A percentile compares a stretch with the other conserved stretches of the same genome.
Evolutionary conservation across 2,888 invertebrate species (phyloP).

Genomic region (Tetranychus piercei): DNA sequence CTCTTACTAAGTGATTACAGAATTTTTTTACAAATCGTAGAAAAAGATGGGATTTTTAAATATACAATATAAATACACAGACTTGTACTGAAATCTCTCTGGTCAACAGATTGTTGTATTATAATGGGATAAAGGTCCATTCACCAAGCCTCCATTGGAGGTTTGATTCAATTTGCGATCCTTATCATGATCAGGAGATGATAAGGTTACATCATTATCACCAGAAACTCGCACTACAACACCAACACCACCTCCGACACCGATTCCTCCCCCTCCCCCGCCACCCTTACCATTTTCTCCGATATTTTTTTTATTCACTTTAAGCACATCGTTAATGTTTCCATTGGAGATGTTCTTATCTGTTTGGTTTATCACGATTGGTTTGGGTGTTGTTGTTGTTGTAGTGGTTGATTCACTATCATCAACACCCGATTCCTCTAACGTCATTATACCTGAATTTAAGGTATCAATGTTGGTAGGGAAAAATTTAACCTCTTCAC

Average conservation of each 20-base stretch:
- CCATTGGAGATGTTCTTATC: constrained; percentile 4
- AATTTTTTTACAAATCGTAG: neutral
- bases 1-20: neutral
- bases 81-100: neutral
- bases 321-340: neutral
- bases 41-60: neutral
- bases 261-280: neutral
- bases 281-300: constrained; percentile 9
- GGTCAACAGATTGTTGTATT: constrained; percentile 24
- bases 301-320: constrained; percentile 12
- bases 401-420: neutral
- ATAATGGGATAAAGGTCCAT: constrained; percentile 22
- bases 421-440: neutral
- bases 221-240: neutral
- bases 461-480: constrained; percentile 2
- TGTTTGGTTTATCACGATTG: neutral
- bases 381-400: neutral
- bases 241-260: neutral
- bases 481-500: constrained; percentile 5
- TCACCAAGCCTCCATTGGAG: constrained; percentile 25
- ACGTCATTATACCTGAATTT: neutral
- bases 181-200: constrained; percentile 25
- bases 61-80: neutral
- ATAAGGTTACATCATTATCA: constrained; percentile 14
- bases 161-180: constrained; percentile 25